Conservation (phyloP, 2,888 invertebrate species). For the Plagodis pulveraria region DNA sequence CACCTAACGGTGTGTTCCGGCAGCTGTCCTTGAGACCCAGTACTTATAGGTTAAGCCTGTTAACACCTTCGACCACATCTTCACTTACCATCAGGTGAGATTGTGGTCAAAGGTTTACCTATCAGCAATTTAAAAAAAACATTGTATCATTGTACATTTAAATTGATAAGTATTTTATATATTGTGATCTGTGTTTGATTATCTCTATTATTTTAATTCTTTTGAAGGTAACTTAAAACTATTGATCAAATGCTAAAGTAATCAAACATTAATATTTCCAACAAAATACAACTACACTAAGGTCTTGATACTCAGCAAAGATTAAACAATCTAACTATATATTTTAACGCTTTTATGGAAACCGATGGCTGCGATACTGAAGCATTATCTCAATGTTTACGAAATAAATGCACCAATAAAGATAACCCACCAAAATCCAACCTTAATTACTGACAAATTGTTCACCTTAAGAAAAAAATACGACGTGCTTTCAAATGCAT, state of each 20-base stretch:
- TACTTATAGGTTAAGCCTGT: too few relatives aligned
- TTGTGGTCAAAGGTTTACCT: too few relatives aligned
- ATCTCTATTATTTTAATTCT: too few relatives aligned
- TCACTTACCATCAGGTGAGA: too few relatives aligned
- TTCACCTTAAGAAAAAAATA: slow-evolving; percentile 50
- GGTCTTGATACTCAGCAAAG: slow-evolving; percentile 7
- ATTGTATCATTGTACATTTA: too few relatives aligned
- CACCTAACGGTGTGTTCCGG: too few relatives aligned
- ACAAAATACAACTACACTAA: neutral
- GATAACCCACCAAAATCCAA: slow-evolving; percentile 54
- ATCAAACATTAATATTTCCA: too few relatives aligned
- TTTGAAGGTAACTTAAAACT: neutral
- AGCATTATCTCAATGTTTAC: slow-evolving; percentile 52
- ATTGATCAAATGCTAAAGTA: neutral
- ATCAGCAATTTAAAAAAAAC: too few relatives aligned
- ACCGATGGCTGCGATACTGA: slow-evolving; percentile 20
- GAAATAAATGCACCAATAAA: slow-evolving; percentile 60
- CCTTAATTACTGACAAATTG: slow-evolving; percentile 72
- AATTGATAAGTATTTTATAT: too few relatives aligned
- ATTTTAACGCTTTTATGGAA: slow-evolving; percentile 32
- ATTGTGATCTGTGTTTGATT: too few relatives aligned
- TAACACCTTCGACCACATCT: too few relatives aligned
- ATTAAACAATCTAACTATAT: slow-evolving; percentile 27
- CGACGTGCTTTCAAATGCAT: slow-evolving; percentile 46
- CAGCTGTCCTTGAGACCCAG: too few relatives aligned